phyloP scores from a whole-genome alignment of 2,888 invertebrate species.

The Yponomeuta evonymella region DNA sequence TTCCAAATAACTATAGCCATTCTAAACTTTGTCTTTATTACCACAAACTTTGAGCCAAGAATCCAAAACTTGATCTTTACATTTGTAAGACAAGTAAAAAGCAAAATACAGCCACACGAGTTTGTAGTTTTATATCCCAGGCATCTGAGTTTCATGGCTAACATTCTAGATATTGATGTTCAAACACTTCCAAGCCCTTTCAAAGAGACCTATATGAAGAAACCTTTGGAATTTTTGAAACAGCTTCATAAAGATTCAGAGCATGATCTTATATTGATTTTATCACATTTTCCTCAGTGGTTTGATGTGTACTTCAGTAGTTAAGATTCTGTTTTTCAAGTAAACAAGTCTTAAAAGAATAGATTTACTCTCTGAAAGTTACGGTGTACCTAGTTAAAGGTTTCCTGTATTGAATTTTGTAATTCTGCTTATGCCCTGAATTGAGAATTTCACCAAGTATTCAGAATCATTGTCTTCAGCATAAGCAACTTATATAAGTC shows the following conservation, averaged over 20 bases:
- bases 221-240: slow-evolving; percentile 35
- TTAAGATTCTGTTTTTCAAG: neutral
- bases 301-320: slow-evolving; percentile 45
- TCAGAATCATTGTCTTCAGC: too few species aligned
- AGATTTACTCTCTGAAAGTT: too few species aligned
- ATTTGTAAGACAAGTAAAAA: slow-evolving; percentile 43
- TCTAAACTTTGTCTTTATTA: slow-evolving; percentile 48
- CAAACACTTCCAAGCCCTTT: slow-evolving; percentile 29
- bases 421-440: too few species aligned
- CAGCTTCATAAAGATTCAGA: slow-evolving; percentile 35
- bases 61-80: slow-evolving; percentile 39
- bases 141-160: slow-evolving; percentile 37
- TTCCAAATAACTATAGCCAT: slow-evolving; percentile 54
- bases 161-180: slow-evolving; percentile 49
- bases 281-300: slow-evolving; percentile 63
- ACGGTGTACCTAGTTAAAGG: too few species aligned
- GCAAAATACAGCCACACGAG: slow-evolving; percentile 25
- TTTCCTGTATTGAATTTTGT: too few species aligned
- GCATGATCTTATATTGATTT: slow-evolving; percentile 49
- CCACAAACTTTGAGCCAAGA: slow-evolving; percentile 40
- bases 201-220: slow-evolving; percentile 32
- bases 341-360: too few species aligned
- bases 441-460: too few species aligned
- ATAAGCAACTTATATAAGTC: too few species aligned
- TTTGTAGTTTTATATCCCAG: slow-evolving; percentile 45